Evolutionary conservation across 2,888 invertebrate genomes (phyloP).

Genomic region (Augiades crinisus): DNA sequence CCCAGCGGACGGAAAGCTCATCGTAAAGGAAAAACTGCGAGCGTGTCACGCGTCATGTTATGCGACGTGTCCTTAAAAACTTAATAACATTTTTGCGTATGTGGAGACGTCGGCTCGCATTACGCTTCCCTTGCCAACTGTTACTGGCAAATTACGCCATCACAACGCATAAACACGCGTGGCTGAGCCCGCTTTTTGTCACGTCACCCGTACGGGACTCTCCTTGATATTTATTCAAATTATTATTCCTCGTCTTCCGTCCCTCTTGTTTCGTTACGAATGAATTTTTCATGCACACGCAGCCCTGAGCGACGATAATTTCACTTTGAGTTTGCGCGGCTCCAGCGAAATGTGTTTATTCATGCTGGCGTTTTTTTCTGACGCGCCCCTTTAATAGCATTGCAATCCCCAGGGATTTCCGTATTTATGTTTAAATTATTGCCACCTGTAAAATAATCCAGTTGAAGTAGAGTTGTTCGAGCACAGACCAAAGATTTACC

Average conservation of each 20-base stretch:
- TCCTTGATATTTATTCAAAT: conserved; percentile 78
- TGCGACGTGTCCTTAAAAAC: conserved; percentile 55
- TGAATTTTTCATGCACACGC: conserved; percentile 79
- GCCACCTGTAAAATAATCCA: no score
- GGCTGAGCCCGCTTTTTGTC: conserved; percentile 70
- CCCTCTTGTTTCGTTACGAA: conserved; percentile 73
- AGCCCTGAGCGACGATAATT: conserved; percentile 70
- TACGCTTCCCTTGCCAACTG: conserved; percentile 50
- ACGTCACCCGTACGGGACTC: conserved; percentile 57
- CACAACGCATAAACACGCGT: conserved; percentile 70
- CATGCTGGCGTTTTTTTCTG: conserved; percentile 56
- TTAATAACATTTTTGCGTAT: conserved; percentile 71
- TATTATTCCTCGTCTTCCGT: conserved; percentile 63
- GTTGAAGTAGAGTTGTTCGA: no score
- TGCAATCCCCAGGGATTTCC: conserved; percentile 30
- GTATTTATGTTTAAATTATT: not conserved
- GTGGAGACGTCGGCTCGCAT: conserved; percentile 57
- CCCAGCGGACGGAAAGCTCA: conserved; percentile 38
- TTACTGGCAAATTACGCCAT: conserved; percentile 72
- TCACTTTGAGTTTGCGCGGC: conserved; percentile 72
- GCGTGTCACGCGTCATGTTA: conserved; percentile 46
- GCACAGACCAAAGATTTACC: no score
- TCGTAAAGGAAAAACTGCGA: conserved; percentile 39
- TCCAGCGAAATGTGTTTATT: conserved; percentile 69
- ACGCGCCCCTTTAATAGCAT: conserved; percentile 51